Evolutionary conservation across 2,797 vertebrate genomes (phyloP), one percentile per base, ranked within the genome.

Genomic region (Hemibagrus guttatus): DNA sequence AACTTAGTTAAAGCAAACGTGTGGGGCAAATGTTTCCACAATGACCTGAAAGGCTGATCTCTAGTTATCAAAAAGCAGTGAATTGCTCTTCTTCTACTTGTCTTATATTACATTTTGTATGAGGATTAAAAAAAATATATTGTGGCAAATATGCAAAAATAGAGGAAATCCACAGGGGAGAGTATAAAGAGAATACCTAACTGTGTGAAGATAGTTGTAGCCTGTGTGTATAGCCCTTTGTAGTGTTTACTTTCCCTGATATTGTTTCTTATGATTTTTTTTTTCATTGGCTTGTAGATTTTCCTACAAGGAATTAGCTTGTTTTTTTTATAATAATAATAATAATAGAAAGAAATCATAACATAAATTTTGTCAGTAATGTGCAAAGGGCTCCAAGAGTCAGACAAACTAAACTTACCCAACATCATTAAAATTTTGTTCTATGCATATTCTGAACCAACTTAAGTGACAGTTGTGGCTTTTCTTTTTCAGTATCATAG

Each of bases 401-500:
- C 16, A 54, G 52, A 42, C 21, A 59, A 42, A 63, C 3, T 39
- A 63, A 78, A 97, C 96, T 97, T 95, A 96, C 97, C 96, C 92
- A 95, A 31, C 21, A 31, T 76, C 13, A 61, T 94, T 91, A 93
- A 85, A 94, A 92, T 90, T 94, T 93, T 94, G 92, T 82, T 91
- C 93, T 93, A 94, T 97, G 97, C 97, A 99, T 99, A 98, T 99
- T 99, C 97, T 98, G 97, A 96, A 97, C 97, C 96, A 97, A 97
- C 97, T 98, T 98, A 97, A 97, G 97, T 98, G 97, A 96, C 98
- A 99, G 97, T 98, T 98, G 96, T 96, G 95, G 96, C 97, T 96
- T 97, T 91, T 91, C 82, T 95, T 91, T 92, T 93, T 87, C 91
- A 89, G 93, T 92, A 95, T 97, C 96, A 97, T 97, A 95, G 95